Conservation (phyloP, 2,888 invertebrate genomes). For the Aphrophora alni region DNA sequence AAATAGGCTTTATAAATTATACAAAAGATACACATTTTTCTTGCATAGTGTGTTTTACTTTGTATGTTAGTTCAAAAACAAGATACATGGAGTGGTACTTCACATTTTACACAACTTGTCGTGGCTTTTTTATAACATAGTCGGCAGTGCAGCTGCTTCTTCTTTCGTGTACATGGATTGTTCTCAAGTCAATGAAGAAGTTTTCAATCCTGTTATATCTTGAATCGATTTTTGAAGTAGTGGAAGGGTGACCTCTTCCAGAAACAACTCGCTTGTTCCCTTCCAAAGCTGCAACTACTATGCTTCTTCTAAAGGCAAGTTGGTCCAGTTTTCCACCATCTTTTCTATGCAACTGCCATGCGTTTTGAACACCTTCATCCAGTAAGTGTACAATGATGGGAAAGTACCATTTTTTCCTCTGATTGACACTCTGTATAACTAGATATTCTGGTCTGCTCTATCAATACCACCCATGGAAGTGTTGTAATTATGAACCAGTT, state of each 20-base stretch:
- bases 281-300: slow-evolving; percentile 10
- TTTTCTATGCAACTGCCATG: neutral
- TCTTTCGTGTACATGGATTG: slow-evolving; percentile 9
- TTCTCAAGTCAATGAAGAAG: neutral
- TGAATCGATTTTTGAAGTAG: slow-evolving; percentile 13
- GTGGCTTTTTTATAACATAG: slow-evolving; percentile 23
- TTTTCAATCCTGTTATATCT: neutral
- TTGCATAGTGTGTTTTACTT: neutral
- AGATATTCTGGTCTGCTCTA: no score
- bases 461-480: no score
- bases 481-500: no score
- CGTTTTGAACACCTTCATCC: slow-evolving; percentile 6
- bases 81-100: slow-evolving; percentile 13
- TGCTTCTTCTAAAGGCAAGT: slow-evolving; percentile 20
- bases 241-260: slow-evolving; percentile 16
- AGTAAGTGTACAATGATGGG: slow-evolving; percentile 18
- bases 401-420: slow-evolving; percentile 7
- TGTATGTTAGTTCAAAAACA: slow-evolving; percentile 11
- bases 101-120: slow-evolving; percentile 14
- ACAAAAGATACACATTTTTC: no score
- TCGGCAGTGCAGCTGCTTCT: slow-evolving; percentile 19
- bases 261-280: slow-evolving; percentile 12
- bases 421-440: no score
- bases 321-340: slow-evolving; percentile 6
- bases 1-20: no score